phyloP scores from a whole-genome alignment of 2,888 invertebrate species.

The Smittia aterrima region DNA sequence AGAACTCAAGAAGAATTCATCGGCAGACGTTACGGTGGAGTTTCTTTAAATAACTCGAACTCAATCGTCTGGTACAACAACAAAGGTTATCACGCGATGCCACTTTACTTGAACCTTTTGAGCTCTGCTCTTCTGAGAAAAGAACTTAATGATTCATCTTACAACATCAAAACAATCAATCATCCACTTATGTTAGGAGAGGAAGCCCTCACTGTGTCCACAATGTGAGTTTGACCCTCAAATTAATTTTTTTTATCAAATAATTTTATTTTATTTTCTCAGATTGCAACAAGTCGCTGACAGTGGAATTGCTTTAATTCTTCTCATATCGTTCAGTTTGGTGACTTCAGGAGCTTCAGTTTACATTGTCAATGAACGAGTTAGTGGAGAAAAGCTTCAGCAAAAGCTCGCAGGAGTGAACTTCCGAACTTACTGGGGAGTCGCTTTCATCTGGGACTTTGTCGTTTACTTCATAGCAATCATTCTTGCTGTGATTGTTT shows the following conservation, averaged over 20 bases:
- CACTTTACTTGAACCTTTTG: slow-evolving; percentile 70
- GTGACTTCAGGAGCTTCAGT: slow-evolving; percentile 79
- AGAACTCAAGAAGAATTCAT: slow-evolving; percentile 54
- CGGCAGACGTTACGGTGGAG: slow-evolving; percentile 56
- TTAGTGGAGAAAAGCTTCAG: slow-evolving; percentile 72
- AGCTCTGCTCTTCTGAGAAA: slow-evolving; percentile 64
- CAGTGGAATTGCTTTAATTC: slow-evolving; percentile 63
- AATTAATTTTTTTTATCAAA: slow-evolving; percentile 44
- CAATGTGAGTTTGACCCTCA: slow-evolving; percentile 59
- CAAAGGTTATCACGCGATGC: slow-evolving; percentile 78
- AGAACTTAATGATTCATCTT: slow-evolving; percentile 50
- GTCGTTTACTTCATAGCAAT: slow-evolving; percentile 68
- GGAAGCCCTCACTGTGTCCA: slow-evolving; percentile 69
- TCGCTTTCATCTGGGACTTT: slow-evolving; percentile 72
- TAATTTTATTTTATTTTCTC: slow-evolving; percentile 33
- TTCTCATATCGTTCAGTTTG: slow-evolving; percentile 63
- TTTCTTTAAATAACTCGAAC: slow-evolving; percentile 56
- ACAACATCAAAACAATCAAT: slow-evolving; percentile 65
- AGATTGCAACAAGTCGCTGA: slow-evolving; percentile 68
- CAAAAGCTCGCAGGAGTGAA: slow-evolving; percentile 74
- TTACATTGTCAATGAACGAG: slow-evolving; percentile 72
- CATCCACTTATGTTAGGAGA: slow-evolving; percentile 80
- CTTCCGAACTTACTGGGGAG: slow-evolving; percentile 74
- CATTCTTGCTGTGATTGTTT: slow-evolving; percentile 65
- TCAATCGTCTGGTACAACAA: slow-evolving; percentile 85